These are phyloP conservation scores for Thermophis baileyi DNA, from an alignment of 2,113 vertebrate species.

Conservation along the genomic window DNA sequence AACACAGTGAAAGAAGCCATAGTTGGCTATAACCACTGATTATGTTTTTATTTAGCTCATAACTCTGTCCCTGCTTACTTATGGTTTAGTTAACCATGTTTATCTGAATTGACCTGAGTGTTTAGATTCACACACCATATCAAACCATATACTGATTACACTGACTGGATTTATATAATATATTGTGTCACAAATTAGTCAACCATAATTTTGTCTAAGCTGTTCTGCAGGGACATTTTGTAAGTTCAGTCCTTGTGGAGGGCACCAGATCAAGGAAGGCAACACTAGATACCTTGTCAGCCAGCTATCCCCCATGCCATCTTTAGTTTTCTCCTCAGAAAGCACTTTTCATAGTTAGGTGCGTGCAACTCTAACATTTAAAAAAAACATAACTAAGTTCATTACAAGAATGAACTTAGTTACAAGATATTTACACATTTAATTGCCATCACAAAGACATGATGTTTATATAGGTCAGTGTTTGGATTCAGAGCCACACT, in stretches of 20 bases:
- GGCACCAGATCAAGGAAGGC: neutral
- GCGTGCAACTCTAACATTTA: neutral
- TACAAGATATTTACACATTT: neutral
- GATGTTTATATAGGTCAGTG: neutral
- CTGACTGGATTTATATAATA: neutral
- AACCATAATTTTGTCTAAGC: neutral
- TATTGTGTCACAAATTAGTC: neutral
- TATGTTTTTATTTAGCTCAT: neutral
- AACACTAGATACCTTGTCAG: neutral
- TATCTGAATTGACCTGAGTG: neutral
- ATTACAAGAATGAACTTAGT: too few relatives aligned
- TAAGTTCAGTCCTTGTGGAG: neutral
- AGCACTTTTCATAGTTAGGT: neutral
- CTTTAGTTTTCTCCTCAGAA: neutral
- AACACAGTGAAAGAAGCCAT: neutral
- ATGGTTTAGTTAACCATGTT: neutral
- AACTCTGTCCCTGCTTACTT: neutral
- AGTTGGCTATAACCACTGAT: neutral
- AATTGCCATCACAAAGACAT: neutral
- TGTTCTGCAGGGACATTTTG: neutral
- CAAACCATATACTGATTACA: neutral
- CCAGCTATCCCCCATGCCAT: neutral
- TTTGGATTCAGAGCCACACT: neutral
- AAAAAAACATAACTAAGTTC: neutral
- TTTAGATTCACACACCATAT: neutral